Conservation (phyloP, 2,113 vertebrate genomes). For the Bagarius yarrelli region DNA sequence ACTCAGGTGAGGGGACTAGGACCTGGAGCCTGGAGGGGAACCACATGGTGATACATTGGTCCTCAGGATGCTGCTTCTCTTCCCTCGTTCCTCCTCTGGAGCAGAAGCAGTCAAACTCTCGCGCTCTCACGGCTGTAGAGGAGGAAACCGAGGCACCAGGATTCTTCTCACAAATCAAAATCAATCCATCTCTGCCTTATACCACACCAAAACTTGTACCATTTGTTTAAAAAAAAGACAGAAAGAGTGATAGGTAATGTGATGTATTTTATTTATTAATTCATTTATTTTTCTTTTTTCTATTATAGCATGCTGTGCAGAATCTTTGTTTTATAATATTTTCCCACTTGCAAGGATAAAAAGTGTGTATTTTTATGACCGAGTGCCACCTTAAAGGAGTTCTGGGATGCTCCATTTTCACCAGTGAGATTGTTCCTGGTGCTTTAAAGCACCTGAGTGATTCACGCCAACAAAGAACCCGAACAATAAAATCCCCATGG, state of each 20-base stretch:
- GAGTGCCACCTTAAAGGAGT: conserved; percentile 54
- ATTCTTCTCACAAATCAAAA: conserved; percentile 45
- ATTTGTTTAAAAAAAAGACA: conserved; percentile 47
- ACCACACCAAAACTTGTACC: conserved; percentile 47
- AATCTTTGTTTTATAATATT: conserved; percentile 57
- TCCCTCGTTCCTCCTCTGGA: conserved; percentile 37
- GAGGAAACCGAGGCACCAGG: conserved; percentile 33
- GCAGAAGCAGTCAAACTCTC: conserved; percentile 30
- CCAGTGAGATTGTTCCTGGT: conserved; percentile 58
- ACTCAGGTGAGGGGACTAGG: conserved; percentile 23
- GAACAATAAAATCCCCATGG: conserved; percentile 52
- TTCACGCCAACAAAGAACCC: conserved; percentile 52
- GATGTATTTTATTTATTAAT: conserved; percentile 59
- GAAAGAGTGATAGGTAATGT: conserved; percentile 40
- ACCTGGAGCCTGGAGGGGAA: conserved; percentile 9
- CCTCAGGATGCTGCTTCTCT: conserved; percentile 21
- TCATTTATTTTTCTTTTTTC: conserved; percentile 53
- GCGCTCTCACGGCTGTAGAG: conserved; percentile 40
- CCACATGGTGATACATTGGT: neutral
- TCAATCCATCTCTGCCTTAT: conserved; percentile 61
- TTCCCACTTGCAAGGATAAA: conserved; percentile 52
- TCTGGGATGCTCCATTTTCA: conserved; percentile 57
- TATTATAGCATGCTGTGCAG: conserved; percentile 63
- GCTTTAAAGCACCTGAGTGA: conserved; percentile 54
- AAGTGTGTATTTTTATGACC: conserved; percentile 60